Conservation (phyloP, 2,888 invertebrate genomes). For the Hyles lineata region DNA sequence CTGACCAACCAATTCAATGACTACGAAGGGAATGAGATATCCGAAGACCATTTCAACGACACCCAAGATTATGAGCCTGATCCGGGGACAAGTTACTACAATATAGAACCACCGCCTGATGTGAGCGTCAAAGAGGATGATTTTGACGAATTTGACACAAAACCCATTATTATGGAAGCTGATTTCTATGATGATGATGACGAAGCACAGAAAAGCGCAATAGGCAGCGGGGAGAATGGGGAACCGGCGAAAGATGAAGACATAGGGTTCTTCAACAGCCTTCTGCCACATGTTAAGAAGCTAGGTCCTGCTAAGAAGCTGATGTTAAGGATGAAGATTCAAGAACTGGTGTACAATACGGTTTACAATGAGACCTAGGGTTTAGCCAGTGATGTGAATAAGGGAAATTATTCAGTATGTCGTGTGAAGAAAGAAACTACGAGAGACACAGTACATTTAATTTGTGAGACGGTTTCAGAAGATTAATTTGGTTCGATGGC, state of each 20-base stretch:
- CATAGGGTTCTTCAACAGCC: constrained; percentile 77
- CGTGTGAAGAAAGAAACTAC: not conserved
- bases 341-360: constrained; percentile 78
- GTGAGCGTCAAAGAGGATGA: constrained; percentile 71
- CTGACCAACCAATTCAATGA: constrained; percentile 78
- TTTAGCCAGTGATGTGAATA: constrained; percentile 1
- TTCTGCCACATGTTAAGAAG: constrained; percentile 78
- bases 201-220: constrained; percentile 60
- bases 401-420: not conserved
- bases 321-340: constrained; percentile 80
- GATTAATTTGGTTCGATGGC: not conserved
- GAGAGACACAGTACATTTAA: not conserved
- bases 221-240: constrained; percentile 44
- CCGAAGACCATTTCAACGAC: constrained; percentile 52
- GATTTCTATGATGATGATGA: constrained; percentile 80
- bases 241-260: constrained; percentile 74
- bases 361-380: constrained; percentile 71
- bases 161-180: constrained; percentile 78
- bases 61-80: constrained; percentile 62
- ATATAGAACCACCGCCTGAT: constrained; percentile 56
- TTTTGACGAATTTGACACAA: constrained; percentile 79
- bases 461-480: not conserved
- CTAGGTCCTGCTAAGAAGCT: constrained; percentile 77
- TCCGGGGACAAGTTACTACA: constrained; percentile 62
- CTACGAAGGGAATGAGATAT: constrained; percentile 66